phyloP scores from a whole-genome alignment of 2,888 invertebrate genomes.

The Plagodis pulveraria region DNA sequence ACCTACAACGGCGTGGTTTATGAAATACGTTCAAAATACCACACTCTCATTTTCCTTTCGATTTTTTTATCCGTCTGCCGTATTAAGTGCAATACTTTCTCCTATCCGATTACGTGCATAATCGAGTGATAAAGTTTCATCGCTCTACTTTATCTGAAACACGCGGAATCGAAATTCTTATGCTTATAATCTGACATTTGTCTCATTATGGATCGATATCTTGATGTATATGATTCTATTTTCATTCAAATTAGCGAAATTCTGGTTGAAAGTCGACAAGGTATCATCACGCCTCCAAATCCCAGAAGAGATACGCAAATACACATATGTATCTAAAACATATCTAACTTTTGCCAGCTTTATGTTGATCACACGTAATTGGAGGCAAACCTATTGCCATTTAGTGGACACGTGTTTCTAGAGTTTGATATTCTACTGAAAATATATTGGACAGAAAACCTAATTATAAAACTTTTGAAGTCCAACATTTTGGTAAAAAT shows the following conservation, averaged over 20 bases:
- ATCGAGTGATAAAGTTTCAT: constrained; percentile 61
- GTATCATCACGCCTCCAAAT: too few relatives aligned
- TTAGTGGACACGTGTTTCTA: too few relatives aligned
- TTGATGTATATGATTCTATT: not conserved
- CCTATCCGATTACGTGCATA: constrained; percentile 70
- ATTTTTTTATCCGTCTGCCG: constrained; percentile 61
- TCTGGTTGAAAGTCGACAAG: too few relatives aligned
- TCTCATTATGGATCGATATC: constrained; percentile 1
- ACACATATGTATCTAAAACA: too few relatives aligned
- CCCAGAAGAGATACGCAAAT: too few relatives aligned
- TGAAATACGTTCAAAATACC: constrained; percentile 69
- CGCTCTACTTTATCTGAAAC: constrained; percentile 51
- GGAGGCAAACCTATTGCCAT: too few relatives aligned
- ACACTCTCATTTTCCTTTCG: constrained; percentile 76
- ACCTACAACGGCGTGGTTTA: constrained; percentile 53
- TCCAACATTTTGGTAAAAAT: too few relatives aligned
- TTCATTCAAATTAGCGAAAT: not conserved
- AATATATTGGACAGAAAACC: too few relatives aligned
- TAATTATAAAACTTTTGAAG: too few relatives aligned
- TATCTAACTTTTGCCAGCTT: too few relatives aligned
- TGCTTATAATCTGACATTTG: constrained; percentile 12
- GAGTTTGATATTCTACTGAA: too few relatives aligned
- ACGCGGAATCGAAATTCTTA: constrained; percentile 49
- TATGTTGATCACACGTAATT: too few relatives aligned
- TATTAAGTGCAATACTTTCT: constrained; percentile 76